These are phyloP conservation scores for Pseudopleuronectes americanus DNA, from an alignment of 2,797 vertebrate genomes.

Conservation along the genomic window DNA sequence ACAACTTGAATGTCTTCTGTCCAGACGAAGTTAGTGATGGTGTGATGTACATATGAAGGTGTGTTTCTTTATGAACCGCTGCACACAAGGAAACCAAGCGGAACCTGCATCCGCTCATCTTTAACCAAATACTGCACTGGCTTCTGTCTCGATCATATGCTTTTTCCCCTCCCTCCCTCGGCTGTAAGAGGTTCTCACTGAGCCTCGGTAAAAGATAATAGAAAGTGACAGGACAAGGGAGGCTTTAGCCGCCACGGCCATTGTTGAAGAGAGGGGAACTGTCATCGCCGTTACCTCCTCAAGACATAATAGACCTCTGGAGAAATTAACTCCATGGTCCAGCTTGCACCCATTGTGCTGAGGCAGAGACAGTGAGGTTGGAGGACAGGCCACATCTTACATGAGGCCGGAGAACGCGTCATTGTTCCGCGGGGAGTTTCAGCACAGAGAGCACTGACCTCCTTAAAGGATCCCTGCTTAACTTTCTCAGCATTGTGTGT, in stretches of 20 bases:
- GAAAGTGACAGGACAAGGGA: constrained; percentile 80
- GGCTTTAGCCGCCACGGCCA: constrained; percentile 69
- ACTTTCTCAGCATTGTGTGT: constrained; percentile 57
- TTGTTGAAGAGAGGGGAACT: constrained; percentile 74
- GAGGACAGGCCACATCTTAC: constrained; percentile 59
- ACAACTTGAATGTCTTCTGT: background rate
- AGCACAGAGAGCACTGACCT: constrained; percentile 68
- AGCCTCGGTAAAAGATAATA: constrained; percentile 73
- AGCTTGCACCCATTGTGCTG: constrained; percentile 49
- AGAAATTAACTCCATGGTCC: constrained; percentile 60
- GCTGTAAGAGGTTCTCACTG: constrained; percentile 9
- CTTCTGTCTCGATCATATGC: background rate
- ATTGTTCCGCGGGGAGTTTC: constrained; percentile 66
- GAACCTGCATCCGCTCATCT: background rate
- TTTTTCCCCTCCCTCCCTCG: background rate
- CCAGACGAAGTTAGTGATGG: background rate
- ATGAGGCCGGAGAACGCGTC: constrained; percentile 53
- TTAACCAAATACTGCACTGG: background rate
- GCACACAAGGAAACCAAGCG: background rate
- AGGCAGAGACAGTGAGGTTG: constrained; percentile 44
- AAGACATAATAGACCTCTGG: constrained; percentile 40
- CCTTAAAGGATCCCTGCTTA: constrained; percentile 64
- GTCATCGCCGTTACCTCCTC: constrained; percentile 68
- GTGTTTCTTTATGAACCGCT: background rate
- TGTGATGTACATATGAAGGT: background rate